Base-by-base conservation (phyloP, 2,113 vertebrate genomes). In the Dasyurus viverrinus region DNA sequence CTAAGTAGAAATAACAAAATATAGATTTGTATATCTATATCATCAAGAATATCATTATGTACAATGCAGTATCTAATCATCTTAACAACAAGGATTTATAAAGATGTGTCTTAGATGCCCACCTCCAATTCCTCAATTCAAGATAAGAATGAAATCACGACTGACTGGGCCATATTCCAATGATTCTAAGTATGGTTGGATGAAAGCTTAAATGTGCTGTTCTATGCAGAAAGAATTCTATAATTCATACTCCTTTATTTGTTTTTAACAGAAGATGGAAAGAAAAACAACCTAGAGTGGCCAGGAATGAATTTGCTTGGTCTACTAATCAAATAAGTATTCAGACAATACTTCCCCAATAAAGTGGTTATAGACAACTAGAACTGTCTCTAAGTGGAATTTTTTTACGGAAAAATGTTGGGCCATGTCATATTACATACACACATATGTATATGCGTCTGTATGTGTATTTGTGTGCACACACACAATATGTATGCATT, bases 81-180 rank as follows among this genome's bases (percentile, higher is more conserved):
- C 4, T 42, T 42, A 0, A 16, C 68, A 84, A 16, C 6, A 19
- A 84, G 68, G 6, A 84, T 84, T 84, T n/a, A 11, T 84, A 84
- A n/a, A 42, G 4, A 0, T n/a, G 0, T 84, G 16, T 5, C 68
- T 84, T 42, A 16, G 30, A 50, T 12, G 36, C 14, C n/a, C 8
- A 27, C 19, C 1, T 23, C 22, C 7, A 2, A 8, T 3, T 14
- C 52, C 84, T 90, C 10, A n/a, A 42, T 53, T 84, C 2, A 24
- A 6, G 0, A 2, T 2, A 2, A 0, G 7, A 7, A 3, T 0
- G 0, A 10, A n/a, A 36, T 76, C 52, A 30, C 0, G 0, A 0
- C 3, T 8, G 55, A 27, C 54, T 25, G 16, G 46, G 48, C 16
- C 3, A 3, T 3, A 26, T 1, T n/a, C 25, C 27, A 53, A 22